Evolutionary conservation across 1,140 invertebrate genomes (phyloP), one percentile per base, ranked within the genome.

Genomic region (Stenopsyche tienmushanensis): DNA sequence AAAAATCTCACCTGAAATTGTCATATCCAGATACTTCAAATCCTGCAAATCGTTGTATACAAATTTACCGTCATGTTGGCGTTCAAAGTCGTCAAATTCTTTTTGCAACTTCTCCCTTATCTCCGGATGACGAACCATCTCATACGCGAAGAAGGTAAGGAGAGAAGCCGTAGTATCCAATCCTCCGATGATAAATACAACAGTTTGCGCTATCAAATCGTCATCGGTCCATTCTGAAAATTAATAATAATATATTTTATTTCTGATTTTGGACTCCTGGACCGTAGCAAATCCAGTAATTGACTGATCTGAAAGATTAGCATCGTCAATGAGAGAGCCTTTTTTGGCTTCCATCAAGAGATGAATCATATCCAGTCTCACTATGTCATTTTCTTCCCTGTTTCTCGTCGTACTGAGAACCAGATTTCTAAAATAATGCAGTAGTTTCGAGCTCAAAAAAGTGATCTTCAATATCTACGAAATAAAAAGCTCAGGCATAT

Each of bases 1-100:
- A n/a, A n/a, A n/a, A n/a, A n/a, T n/a, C 17, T 72, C 65, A 79
- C 77, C 80, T 26, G 78, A 80, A 0, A 84, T 70, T 2, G 85
- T 82, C 79, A 83, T 84, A 66, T 90, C 88, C 73, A 89, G 71
- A 70, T 88, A 90, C 15, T 80, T 81, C 79, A 90, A 78, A 20
- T 80, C 76, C 26, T 80, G 73, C 0, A 90, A 74, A 7, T 82
- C 80, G 23, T 78, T 76, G 57, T 81, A 84, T 9, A 67, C 77
- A 0, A 83, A 69, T 34, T 77, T 76, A 1, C 80, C 83, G 15
- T 78, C 72, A 7, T 80, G 72, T 1, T 75, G 72, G 0, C 71
- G 68, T 0, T 75, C 34, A 0, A 75, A 65, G 13, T 77, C 75
- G 18, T 81, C 76, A 1, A 90, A 81, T 72, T 88, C 85, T 44